Base-by-base conservation (phyloP, 2,113 vertebrate genomes). In the Chamaetylas fuelleborni region DNA sequence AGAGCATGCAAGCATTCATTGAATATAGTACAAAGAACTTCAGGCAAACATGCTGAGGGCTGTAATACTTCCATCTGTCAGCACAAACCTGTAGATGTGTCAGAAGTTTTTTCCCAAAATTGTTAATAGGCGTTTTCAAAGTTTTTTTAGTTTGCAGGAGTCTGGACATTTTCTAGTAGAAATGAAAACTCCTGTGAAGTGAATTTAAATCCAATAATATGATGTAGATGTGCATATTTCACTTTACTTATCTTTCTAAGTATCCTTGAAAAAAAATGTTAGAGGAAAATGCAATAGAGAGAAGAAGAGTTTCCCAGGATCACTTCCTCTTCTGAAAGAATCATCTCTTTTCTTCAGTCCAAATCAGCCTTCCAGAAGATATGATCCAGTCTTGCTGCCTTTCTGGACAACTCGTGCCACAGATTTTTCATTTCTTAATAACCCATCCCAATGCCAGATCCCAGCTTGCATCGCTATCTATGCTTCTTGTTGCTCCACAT, bases 81-180 rank as follows among this genome's bases (percentile, higher is more conserved):
- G 23, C 24, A 51, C 40, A 74, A 28, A 67, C 2, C 3, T 10
- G 2, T 61, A 0, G 0, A 38, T 22, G 3, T 1, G 2, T 56
- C 38, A 79, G 5, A 83, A 81, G 7, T 51, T 56, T 5, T 71
- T 28, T 53, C 64, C 53, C 8, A 43, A 77, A 92, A 72, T 12
- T 7, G 2, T 43, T 61, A 51, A 17, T 54, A 24, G 29, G n/a
- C 20, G 36, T 57, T 76, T 64, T 82, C 20, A 11, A 54, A 33
- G 9, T 8, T 18, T 54, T 62, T 73, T 88, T 57, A 31, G 34
- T 58, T 84, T 81, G 8, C 2, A 42, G 25, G 3, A 77, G 12
- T 38, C 13, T 81, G 53, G 24, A 78, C 22, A 15, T 71, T 56
- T 86, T 74, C 45, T 54, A 11, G 2, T 29, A 29, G 36, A 87